phyloP scores from a whole-genome alignment of 2,797 vertebrate genomes.

The Decapterus maruadsi region DNA sequence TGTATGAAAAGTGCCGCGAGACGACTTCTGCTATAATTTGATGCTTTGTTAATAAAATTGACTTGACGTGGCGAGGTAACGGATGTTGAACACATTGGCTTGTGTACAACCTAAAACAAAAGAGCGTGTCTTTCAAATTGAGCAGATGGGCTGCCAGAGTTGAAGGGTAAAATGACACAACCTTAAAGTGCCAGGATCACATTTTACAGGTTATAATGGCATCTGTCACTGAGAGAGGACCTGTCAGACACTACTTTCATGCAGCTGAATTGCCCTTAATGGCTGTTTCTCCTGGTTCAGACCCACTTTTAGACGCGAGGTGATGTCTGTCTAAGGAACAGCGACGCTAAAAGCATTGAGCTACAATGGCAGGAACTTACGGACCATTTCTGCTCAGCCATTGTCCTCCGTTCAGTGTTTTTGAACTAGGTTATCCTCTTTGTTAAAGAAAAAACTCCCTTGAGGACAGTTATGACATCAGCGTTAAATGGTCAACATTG shows the following conservation, averaged over 20 bases:
- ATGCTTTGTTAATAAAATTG: not conserved
- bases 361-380: slow-evolving; percentile 66
- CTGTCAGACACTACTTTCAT: slow-evolving; percentile 85
- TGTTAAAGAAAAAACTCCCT: slow-evolving; percentile 68
- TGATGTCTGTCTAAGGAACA: slow-evolving; percentile 75
- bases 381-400: slow-evolving; percentile 48
- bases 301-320: slow-evolving; percentile 73
- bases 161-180: slow-evolving; percentile 83
- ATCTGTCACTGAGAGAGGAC: slow-evolving; percentile 86
- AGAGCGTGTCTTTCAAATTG: slow-evolving; percentile 53
- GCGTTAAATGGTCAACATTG: slow-evolving; percentile 74
- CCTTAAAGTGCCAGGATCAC: slow-evolving; percentile 86
- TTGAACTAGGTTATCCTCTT: slow-evolving; percentile 67
- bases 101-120: slow-evolving; percentile 63
- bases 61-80: slow-evolving; percentile 24
- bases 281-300: slow-evolving; percentile 82
- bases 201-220: slow-evolving; percentile 88
- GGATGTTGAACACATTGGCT: slow-evolving; percentile 44
- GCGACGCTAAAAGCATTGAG: slow-evolving; percentile 76
- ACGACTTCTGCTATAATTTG: not conserved
- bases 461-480: slow-evolving; percentile 61
- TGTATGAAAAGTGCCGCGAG: not conserved
- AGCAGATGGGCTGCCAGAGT: slow-evolving; percentile 76
- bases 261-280: slow-evolving; percentile 85
- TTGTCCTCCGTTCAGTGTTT: slow-evolving; percentile 66